These are phyloP conservation scores for Tetranychus truncatus DNA, from an alignment of 2,888 invertebrate species.

Conservation along the genomic window DNA sequence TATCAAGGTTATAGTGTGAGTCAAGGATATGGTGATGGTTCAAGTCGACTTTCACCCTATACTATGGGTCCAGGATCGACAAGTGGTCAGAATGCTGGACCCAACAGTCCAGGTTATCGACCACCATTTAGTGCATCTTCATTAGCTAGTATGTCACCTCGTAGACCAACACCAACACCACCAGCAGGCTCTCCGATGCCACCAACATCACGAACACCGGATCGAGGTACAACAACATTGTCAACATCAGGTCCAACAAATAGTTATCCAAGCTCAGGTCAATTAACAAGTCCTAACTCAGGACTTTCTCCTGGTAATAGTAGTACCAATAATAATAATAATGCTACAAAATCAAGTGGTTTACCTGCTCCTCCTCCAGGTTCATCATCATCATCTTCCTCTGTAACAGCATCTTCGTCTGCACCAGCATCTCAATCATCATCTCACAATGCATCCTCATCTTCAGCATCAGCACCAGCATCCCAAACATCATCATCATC, in stretches of 20 bases:
- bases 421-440: background rate
- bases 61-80: background rate
- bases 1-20: slow-evolving; percentile 16
- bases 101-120: slow-evolving; percentile 21
- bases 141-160: slow-evolving; percentile 9
- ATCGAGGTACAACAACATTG: slow-evolving; percentile 20
- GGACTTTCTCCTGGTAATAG: slow-evolving; percentile 25
- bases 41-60: slow-evolving; percentile 19
- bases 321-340: slow-evolving; percentile 16
- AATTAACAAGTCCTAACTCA: slow-evolving; percentile 26
- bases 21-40: slow-evolving; percentile 9
- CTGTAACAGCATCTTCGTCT: slow-evolving; percentile 3
- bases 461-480: background rate
- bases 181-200: slow-evolving; percentile 27
- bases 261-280: slow-evolving; percentile 26
- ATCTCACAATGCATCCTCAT: background rate
- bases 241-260: slow-evolving; percentile 26
- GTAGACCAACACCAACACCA: slow-evolving; percentile 23
- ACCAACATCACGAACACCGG: slow-evolving; percentile 26
- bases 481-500: background rate
- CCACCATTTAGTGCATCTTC: slow-evolving; percentile 10
- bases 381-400: background rate
- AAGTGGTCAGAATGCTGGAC: background rate
- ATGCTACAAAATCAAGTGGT: background rate
- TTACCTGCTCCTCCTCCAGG: background rate